Evolutionary conservation across 2,113 vertebrate species (phyloP).

Genomic region (Scophthalmus maximus): DNA sequence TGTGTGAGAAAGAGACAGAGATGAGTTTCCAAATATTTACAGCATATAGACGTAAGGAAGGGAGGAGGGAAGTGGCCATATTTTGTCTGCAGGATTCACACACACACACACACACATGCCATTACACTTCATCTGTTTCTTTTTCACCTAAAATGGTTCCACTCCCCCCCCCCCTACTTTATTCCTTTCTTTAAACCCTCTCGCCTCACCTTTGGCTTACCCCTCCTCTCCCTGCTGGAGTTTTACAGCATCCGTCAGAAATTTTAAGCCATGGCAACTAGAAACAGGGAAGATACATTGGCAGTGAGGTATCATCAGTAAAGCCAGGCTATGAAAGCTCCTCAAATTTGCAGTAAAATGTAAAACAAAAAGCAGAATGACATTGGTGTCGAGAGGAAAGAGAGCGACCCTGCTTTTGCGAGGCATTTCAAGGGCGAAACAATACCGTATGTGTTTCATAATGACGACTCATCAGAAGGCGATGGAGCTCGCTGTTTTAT

Average conservation of each 20-base stretch:
- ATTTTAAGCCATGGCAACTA: conserved; percentile 45
- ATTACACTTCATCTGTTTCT: conserved; percentile 39
- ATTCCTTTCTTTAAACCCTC: conserved; percentile 5
- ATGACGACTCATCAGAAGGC: conserved; percentile 47
- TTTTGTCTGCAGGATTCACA: conserved; percentile 17
- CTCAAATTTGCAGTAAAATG: conserved; percentile 32
- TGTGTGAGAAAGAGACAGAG: conserved; percentile 42
- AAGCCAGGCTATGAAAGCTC: conserved; percentile 53
- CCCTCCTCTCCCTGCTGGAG: conserved; percentile 8
- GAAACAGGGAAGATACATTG: conserved; percentile 37
- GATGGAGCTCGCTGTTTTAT: conserved; percentile 45
- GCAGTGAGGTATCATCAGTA: conserved; percentile 36
- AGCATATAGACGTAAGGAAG: neutral
- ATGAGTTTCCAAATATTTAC: conserved; percentile 2
- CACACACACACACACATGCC: neutral
- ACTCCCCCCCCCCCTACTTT: conserved; percentile 4
- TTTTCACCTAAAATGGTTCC: conserved; percentile 1
- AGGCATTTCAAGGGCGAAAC: conserved; percentile 46
- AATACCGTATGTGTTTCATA: conserved; percentile 56
- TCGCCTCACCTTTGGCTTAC: conserved; percentile 46
- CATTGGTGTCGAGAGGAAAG: conserved; percentile 18
- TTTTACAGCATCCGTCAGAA: conserved; percentile 38
- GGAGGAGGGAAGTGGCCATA: neutral
- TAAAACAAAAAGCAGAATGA: conserved; percentile 24
- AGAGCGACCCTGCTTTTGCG: conserved; percentile 25